These are phyloP conservation scores for Lysandra coridon DNA, from an alignment of 2,888 invertebrate genomes.

Conservation along the genomic window DNA sequence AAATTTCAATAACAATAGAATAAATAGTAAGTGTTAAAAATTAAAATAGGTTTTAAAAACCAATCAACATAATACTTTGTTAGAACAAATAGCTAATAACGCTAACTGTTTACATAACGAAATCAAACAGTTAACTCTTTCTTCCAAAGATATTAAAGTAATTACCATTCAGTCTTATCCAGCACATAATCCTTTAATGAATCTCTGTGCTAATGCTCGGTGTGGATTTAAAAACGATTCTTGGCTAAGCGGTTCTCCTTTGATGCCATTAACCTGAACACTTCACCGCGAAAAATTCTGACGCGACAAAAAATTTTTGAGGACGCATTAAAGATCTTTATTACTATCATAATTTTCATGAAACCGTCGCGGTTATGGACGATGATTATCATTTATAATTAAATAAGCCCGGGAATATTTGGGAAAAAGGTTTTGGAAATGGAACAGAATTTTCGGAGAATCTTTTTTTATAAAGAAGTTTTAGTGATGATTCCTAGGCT, in stretches of 20 bases:
- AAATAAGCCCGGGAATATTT: conserved; percentile 19
- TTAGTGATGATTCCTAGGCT: neutral
- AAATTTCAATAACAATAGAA: too few relatives aligned
- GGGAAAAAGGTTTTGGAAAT: neutral
- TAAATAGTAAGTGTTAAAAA: too few relatives aligned
- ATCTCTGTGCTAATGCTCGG: conserved; percentile 1
- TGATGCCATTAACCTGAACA: conserved; percentile 35
- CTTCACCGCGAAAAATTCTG: conserved; percentile 39
- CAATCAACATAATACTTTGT: neutral
- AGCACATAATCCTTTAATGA: conserved; percentile 24
- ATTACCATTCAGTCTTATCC: neutral
- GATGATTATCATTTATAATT: conserved; percentile 27
- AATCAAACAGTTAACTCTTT: conserved; percentile 1
- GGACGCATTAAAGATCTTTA: conserved; percentile 40
- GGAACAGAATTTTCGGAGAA: neutral
- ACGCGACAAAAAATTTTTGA: conserved; percentile 42
- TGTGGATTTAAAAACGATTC: conserved; percentile 30
- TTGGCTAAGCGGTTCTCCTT: conserved; percentile 38
- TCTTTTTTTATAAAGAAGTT: neutral
- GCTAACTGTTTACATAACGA: neutral
- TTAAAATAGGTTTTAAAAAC: too few relatives aligned
- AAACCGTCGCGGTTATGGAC: conserved; percentile 34
- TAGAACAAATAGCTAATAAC: neutral
- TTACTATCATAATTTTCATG: conserved; percentile 36
- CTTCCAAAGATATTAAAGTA: neutral